phyloP scores from a whole-genome alignment of 2,888 invertebrate species.

The Acronicta aceris region DNA sequence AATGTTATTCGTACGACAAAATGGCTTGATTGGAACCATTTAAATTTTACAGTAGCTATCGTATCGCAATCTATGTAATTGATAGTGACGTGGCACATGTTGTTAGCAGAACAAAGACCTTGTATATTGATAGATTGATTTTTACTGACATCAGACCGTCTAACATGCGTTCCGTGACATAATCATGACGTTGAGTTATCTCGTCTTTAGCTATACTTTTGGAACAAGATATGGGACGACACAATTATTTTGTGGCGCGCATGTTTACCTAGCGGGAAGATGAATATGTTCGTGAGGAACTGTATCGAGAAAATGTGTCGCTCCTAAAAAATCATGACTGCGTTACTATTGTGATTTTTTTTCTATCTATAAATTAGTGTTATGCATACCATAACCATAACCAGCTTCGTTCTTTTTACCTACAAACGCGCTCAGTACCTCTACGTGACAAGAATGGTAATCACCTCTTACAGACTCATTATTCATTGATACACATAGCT shows the following conservation, averaged over 20 bases:
- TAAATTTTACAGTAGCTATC: not conserved
- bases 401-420: constrained; percentile 5
- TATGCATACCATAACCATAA: constrained; percentile 3
- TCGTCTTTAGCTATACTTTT: too few species aligned
- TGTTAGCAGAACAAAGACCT: not conserved
- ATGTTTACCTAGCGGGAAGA: too few species aligned
- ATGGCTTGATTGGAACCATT: constrained; percentile 9
- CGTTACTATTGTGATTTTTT: not conserved
- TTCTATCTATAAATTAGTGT: not conserved
- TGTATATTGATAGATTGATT: constrained; percentile 4
- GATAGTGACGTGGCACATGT: not conserved
- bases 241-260: too few species aligned
- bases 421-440: not conserved
- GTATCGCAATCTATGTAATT: constrained; percentile 3
- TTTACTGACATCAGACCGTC: not conserved
- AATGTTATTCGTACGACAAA: constrained; percentile 12
- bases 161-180: not conserved
- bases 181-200: too few species aligned
- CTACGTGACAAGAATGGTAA: constrained; percentile 12
- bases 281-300: not conserved
- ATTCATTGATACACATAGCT: not conserved
- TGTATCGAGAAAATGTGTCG: not conserved
- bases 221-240: too few species aligned
- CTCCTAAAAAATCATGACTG: not conserved
- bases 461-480: constrained; percentile 3